Base-by-base conservation (phyloP, 1,140 invertebrate genomes). In the Anoplophora glabripennis region DNA sequence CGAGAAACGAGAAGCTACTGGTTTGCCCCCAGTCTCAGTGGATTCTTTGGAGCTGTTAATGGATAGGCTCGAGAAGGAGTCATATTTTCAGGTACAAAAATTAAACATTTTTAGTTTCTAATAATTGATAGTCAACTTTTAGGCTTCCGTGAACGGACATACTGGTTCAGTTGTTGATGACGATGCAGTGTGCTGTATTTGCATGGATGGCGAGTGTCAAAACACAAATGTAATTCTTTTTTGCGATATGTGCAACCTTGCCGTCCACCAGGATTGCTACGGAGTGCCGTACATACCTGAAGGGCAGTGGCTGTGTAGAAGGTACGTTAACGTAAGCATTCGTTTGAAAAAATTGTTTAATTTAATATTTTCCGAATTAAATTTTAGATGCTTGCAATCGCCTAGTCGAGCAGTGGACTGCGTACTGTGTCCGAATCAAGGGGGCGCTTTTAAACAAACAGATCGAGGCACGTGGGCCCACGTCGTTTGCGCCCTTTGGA, bases 171-270 rank as follows among this genome's bases (percentile, higher is more conserved):
- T 91, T 8, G 92, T 96, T 11, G 94, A 98, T 74, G 95, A 98
- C 72, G 96, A 99, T 82, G 96, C 96, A 10, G 95, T 99, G 0
- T 99, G 97, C 75, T 97, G 93, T 72, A 98, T 99, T 66, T 92
- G 90, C 66, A 88, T 90, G 84, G 89, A 92, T 69, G 96, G 96
- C 9, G 96, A 99, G 74, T 99, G 96, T 78, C 90, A 96, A 72
- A 98, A 98, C 74, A 93, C 92, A 58, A 98, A 98, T 77, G 90
- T 92, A 35, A 85, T 86, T 58, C 81, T 99, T 34, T 99, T 99
- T 77, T 99, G 97, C 81, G 97, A 99, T 79, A 98, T 99, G 94
- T 99, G 96, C 77, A 99, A 99, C 79, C 79, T 99, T 28, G 94
- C 96, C 14, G 96, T 99, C 14, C 96, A 99, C 80, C 96, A 99